Conservation (phyloP, 2,797 vertebrate genomes). For the Schizopygopsis malacanthus region DNA sequence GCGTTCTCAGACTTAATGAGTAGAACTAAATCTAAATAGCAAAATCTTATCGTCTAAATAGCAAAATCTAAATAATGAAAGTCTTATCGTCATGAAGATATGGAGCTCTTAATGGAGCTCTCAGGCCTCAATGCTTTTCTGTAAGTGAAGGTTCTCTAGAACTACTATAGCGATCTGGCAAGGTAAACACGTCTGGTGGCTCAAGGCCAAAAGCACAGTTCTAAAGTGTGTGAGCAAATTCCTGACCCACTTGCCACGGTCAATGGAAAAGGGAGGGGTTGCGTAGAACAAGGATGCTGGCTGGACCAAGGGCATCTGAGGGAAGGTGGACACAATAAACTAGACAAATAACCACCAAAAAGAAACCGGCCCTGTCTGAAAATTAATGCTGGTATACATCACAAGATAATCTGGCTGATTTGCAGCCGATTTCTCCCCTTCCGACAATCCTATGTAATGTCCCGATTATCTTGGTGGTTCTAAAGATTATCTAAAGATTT, state of each 20-base stretch:
- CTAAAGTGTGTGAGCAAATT: conserved; percentile 30
- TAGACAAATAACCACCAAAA: background rate
- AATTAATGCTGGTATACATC: no score
- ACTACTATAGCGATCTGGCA: background rate
- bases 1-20: background rate
- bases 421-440: no score
- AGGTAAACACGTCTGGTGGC: conserved; percentile 27
- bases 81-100: background rate
- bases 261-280: conserved; percentile 32
- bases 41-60: background rate
- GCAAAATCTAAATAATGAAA: background rate
- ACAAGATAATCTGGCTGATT: no score
- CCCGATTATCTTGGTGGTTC: no score
- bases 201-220: conserved; percentile 35
- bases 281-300: conserved; percentile 11
- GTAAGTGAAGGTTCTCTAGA: background rate
- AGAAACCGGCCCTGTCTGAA: background rate
- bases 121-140: conserved; percentile 5
- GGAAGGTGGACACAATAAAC: conserved; percentile 16
- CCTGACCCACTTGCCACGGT: conserved; percentile 44
- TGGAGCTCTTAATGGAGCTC: background rate
- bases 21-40: background rate
- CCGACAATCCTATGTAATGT: no score
- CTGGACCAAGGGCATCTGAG: conserved; percentile 20
- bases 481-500: no score